phyloP scores from a whole-genome alignment of 2,797 vertebrate genomes.

The Phoxinus dragarum region DNA sequence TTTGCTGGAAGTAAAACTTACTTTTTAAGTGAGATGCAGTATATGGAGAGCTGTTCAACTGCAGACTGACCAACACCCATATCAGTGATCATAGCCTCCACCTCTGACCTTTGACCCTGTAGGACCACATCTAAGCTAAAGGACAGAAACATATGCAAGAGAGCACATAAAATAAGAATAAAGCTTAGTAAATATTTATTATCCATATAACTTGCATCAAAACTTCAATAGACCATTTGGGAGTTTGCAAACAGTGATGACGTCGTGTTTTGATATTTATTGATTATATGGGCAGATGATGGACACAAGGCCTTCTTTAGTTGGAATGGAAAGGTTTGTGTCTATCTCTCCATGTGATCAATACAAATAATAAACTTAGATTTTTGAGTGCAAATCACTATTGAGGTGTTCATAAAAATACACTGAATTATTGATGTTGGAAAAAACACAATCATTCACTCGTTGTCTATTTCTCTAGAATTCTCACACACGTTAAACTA shows the following conservation, averaged over 20 bases:
- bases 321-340: not conserved
- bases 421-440: not conserved
- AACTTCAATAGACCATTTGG: not conserved
- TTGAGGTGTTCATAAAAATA: not conserved
- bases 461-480: not conserved
- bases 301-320: not conserved
- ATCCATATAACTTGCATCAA: not conserved
- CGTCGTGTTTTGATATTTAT: not conserved
- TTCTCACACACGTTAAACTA: not conserved
- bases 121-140: conserved; percentile 88
- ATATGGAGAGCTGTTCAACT: conserved; percentile 93
- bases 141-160: conserved; percentile 12
- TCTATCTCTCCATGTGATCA: not conserved
- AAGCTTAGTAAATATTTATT: not conserved
- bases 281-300: too few species aligned
- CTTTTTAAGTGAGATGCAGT: conserved; percentile 98
- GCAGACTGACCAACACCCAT: conserved; percentile 90
- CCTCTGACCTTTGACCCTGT: conserved; percentile 89
- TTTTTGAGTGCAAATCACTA: not conserved
- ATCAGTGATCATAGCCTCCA: conserved; percentile 94
- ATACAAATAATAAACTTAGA: not conserved
- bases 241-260: not conserved
- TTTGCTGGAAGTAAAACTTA: conserved; percentile 66
- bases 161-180: not conserved
- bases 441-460: not conserved